These are phyloP conservation scores for Phylloscopus collybita DNA, from an alignment of 2,797 vertebrate species.

Conservation along the genomic window DNA sequence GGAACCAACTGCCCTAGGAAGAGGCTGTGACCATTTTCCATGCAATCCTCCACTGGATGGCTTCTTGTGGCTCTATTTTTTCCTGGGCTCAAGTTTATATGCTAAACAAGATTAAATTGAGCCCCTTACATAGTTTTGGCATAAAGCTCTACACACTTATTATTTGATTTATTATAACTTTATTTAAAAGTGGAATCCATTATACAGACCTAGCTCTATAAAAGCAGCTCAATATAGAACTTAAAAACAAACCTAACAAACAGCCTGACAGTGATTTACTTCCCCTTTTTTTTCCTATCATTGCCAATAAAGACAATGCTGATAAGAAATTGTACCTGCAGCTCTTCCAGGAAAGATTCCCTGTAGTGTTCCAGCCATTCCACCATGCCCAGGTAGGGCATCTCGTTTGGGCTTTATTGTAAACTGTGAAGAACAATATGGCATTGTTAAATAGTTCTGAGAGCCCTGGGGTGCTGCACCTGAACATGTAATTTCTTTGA, in stretches of 20 bases:
- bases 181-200: neutral
- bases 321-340: neutral
- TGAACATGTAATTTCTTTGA: neutral
- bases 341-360: neutral
- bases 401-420: neutral
- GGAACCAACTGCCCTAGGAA: neutral
- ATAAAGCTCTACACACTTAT: neutral
- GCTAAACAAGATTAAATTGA: neutral
- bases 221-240: neutral
- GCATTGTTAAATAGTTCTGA: neutral
- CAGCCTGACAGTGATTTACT: neutral
- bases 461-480: neutral
- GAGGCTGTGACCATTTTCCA: neutral
- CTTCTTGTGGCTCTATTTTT: neutral
- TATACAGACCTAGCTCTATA: neutral
- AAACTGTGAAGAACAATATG: rapidly evolving
- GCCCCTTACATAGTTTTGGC: neutral
- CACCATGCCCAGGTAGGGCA: rapidly evolving
- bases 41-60: rapidly evolving
- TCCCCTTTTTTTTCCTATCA: rapidly evolving
- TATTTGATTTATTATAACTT: neutral
- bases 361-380: rapidly evolving
- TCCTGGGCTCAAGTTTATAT: neutral
- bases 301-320: rapidly evolving
- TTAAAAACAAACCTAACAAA: neutral